Evolutionary conservation across 2,888 invertebrate species (phyloP), one percentile per base, ranked within the genome.

Genomic region (Mythimna pallens): DNA sequence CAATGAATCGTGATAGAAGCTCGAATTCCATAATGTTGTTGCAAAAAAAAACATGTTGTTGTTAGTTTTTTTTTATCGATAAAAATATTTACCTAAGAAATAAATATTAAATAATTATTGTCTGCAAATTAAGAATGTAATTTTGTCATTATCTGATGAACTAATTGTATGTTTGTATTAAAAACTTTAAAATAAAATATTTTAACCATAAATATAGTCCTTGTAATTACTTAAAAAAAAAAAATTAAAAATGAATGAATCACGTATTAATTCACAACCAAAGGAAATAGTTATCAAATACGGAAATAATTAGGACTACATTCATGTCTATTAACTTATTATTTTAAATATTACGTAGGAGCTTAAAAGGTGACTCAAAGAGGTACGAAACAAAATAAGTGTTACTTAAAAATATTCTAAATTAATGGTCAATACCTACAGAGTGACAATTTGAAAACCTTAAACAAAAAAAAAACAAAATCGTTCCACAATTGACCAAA

Each of bases 1-100:
- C 47, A 17, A 20, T 68, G n/a, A 43, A 70, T 70, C 72, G 57
- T 76, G 30, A 64, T 5, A 22, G 58, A 22, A 22, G 34, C 30
- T 63, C 75, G 74, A 83, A 74, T 73, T 88, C 82, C 79, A 84
- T 87, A 90, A 89, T 91, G 89, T 80, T 80, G 76, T 81, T 83
- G 55, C n/a, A 57, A 63, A 80, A 80, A 52, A n/a, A 2, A 22
- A 5, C n/a, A 50, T 58, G 54, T 61, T 47, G 22, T 73, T 54
- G 3, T 61, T 73, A 17, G n/a, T 75, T 52, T 17, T 47, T 47
- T 47, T 47, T 17, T 6, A 14, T 3, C 3, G 7, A 20, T 17
- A 54, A 50, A 47, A 59, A 36, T 14, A 3, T n/a, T n/a, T 3
- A 17, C 12, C 25, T 5, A 43, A 43, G n/a, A 22, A 1, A n/a